These are phyloP conservation scores for Lophochroa leadbeateri DNA, from an alignment of 2,113 vertebrate genomes.

Conservation along the genomic window DNA sequence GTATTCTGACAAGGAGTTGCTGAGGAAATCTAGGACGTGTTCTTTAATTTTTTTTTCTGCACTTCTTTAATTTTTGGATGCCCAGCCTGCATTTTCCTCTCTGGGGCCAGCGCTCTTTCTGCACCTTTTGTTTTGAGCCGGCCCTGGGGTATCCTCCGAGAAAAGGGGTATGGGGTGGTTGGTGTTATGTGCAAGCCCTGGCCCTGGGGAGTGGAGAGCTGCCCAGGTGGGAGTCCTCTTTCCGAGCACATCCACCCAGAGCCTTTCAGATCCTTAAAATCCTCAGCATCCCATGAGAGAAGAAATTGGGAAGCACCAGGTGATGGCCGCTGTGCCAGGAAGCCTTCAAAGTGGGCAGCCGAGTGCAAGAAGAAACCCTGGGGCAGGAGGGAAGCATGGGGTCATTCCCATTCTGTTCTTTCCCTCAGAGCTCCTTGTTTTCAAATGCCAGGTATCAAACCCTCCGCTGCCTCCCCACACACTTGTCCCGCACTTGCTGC, in stretches of 20 bases:
- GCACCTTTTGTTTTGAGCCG: neutral
- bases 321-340: neutral
- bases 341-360: neutral
- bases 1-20: neutral
- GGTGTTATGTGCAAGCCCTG: neutral
- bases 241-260: neutral
- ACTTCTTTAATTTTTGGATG: neutral
- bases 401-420: neutral
- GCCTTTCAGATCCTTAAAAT: neutral
- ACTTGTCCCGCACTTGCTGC: accelerated
- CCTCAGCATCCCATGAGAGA: neutral
- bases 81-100: neutral
- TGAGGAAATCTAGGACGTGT: neutral
- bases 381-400: accelerated
- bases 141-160: neutral
- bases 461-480: accelerated
- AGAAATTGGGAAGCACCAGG: neutral
- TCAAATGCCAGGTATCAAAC: neutral
- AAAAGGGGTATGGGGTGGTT: neutral
- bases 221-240: neutral
- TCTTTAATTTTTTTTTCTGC: accelerated
- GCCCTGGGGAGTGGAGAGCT: neutral
- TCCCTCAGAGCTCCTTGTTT: neutral
- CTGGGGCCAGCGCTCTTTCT: neutral
- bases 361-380: neutral